phyloP scores from a whole-genome alignment of 2,888 invertebrate genomes.

The Blastobasis lacticolella region DNA sequence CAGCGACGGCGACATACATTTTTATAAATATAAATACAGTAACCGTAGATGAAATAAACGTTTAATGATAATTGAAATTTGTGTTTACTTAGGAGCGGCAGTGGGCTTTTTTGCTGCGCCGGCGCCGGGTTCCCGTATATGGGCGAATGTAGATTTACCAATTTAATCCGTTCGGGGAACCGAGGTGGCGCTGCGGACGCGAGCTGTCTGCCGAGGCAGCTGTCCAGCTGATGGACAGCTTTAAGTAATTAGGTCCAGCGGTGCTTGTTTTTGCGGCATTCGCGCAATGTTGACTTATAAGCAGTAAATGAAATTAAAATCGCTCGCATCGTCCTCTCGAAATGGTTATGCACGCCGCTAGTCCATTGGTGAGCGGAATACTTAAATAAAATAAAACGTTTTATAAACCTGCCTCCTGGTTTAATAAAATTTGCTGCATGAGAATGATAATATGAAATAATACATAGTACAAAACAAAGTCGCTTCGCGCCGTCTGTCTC shows the following conservation, averaged over 20 bases:
- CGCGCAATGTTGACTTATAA: conserved; percentile 12
- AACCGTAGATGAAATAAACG: conserved; percentile 60
- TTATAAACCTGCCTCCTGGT: too few relatives aligned
- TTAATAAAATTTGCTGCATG: too few relatives aligned
- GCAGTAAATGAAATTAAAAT: conserved; percentile 29
- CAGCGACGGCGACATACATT: conserved; percentile 39
- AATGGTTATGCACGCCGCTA: conserved; percentile 9
- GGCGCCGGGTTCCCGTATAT: conserved; percentile 55
- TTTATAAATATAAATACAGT: conserved; percentile 36
- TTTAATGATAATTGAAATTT: conserved; percentile 70
- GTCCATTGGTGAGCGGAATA: conserved; percentile 1
- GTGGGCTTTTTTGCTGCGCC: conserved; percentile 43
- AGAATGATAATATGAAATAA: too few relatives aligned
- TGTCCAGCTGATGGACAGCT: conserved; percentile 38
- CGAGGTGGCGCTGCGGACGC: conserved; percentile 34
- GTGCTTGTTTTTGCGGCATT: conserved; percentile 28
- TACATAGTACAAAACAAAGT: too few relatives aligned
- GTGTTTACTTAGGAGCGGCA: conserved; percentile 56
- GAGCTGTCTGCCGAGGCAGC: conserved; percentile 29
- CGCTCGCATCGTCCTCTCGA: conserved; percentile 17
- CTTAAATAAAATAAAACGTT: too few relatives aligned
- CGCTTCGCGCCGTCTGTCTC: too few relatives aligned
- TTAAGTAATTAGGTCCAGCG: conserved; percentile 37
- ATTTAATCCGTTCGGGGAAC: conserved; percentile 59
- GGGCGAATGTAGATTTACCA: conserved; percentile 60